Evolutionary conservation across 2,113 vertebrate genomes (phyloP).

Genomic region (Hemicordylus capensis): DNA sequence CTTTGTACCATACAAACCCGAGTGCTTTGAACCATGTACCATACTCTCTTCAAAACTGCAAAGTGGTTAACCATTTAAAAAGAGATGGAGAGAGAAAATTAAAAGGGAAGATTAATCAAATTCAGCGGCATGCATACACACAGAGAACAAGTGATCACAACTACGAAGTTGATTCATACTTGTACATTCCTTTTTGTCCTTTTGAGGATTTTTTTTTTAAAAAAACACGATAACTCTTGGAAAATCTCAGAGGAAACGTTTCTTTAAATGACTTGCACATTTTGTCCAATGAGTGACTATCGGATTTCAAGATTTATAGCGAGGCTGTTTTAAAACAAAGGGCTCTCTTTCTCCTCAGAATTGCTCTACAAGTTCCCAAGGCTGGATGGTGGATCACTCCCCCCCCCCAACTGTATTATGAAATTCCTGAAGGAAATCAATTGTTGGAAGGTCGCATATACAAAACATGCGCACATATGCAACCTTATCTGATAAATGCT

Average conservation of each 20-base stretch:
- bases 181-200: slow-evolving; percentile 67
- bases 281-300: slow-evolving; percentile 48
- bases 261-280: slow-evolving; percentile 50
- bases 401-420: slow-evolving; percentile 39
- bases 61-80: too few species aligned
- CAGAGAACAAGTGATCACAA: slow-evolving; percentile 52
- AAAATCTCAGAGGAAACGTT: slow-evolving; percentile 59
- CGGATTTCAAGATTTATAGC: slow-evolving; percentile 56
- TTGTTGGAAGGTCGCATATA: slow-evolving; percentile 55
- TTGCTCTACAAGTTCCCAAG: slow-evolving; percentile 54
- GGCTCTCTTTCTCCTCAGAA: slow-evolving; percentile 55
- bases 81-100: too few species aligned
- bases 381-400: background rate
- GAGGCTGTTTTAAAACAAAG: slow-evolving; percentile 56
- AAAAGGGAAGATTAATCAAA: slow-evolving; percentile 52
- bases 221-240: slow-evolving; percentile 21
- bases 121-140: slow-evolving; percentile 46
- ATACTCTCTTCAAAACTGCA: too few species aligned
- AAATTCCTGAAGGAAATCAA: slow-evolving; percentile 66
- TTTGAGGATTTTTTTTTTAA: slow-evolving; percentile 18
- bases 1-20: too few species aligned
- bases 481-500: slow-evolving; percentile 55
- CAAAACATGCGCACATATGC: slow-evolving; percentile 2
- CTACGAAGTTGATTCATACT: slow-evolving; percentile 62
- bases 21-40: too few species aligned